Percentiles rank a stretch among this genome's conserved stretches.
These are phyloP conservation scores for Ligdia adustata DNA, from an alignment of 2,888 invertebrate genomes.

Conservation along the genomic window DNA sequence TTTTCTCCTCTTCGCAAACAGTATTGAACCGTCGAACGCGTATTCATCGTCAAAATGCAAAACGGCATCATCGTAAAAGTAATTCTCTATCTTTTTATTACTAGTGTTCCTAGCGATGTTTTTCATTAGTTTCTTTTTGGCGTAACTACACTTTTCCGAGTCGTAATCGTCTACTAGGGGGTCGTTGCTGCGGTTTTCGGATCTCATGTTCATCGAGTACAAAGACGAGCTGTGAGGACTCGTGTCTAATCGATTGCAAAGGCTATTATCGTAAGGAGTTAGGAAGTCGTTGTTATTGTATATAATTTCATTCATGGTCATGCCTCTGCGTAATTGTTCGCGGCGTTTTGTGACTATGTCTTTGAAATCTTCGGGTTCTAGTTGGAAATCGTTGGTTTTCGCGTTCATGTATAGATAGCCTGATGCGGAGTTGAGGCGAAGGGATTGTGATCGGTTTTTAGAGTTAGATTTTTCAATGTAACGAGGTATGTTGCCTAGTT, in stretches of 20 bases:
- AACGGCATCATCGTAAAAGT: slow-evolving; percentile 79
- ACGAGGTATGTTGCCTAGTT: slow-evolving; percentile 64
- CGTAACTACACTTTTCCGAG: slow-evolving; percentile 77
- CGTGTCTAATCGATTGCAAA: slow-evolving; percentile 53
- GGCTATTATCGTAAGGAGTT: slow-evolving; percentile 58
- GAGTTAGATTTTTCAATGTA: slow-evolving; percentile 72
- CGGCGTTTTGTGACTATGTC: slow-evolving; percentile 74
- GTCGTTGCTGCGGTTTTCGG: slow-evolving; percentile 73
- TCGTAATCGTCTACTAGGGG: slow-evolving; percentile 77
- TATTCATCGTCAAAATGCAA: slow-evolving; percentile 78
- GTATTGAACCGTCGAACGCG: slow-evolving; percentile 75
- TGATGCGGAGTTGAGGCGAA: slow-evolving; percentile 76
- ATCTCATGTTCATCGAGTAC: slow-evolving; percentile 68
- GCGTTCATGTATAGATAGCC: slow-evolving; percentile 81
- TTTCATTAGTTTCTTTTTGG: slow-evolving; percentile 72
- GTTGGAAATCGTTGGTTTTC: slow-evolving; percentile 72
- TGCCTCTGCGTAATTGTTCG: slow-evolving; percentile 70
- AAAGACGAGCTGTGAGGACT: slow-evolving; percentile 71
- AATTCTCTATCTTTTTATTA: slow-evolving; percentile 62
- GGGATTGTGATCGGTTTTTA: slow-evolving; percentile 68
- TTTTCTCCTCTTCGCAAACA: slow-evolving; percentile 79
- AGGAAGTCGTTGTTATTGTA: slow-evolving; percentile 65
- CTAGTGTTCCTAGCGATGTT: slow-evolving; percentile 75
- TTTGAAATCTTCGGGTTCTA: slow-evolving; percentile 75
- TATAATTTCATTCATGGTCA: slow-evolving; percentile 67